phyloP scores from a whole-genome alignment of 1,140 invertebrate genomes.

The Neuroterus valhalla region DNA sequence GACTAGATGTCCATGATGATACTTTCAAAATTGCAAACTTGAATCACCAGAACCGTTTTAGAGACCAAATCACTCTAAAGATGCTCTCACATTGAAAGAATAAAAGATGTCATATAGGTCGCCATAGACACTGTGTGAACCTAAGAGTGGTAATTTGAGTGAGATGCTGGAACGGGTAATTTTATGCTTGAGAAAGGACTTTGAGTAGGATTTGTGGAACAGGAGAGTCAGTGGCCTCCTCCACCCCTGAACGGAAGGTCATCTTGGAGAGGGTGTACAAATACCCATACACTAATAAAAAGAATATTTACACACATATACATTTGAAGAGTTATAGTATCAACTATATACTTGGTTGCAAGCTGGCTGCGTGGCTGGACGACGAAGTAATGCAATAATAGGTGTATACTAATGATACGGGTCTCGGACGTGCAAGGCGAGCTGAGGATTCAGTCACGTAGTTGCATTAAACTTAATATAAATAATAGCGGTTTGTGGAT shows the following conservation, averaged over 20 bases:
- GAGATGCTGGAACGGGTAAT: conserved; percentile 18
- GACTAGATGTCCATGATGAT: too few species aligned
- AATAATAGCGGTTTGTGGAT: conserved; percentile 76
- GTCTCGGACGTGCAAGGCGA: conserved; percentile 47
- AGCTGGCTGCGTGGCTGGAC: conserved; percentile 34
- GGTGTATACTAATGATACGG: conserved; percentile 76
- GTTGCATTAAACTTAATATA: conserved; percentile 77
- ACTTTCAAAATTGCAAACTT: too few species aligned
- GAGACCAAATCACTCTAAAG: too few species aligned
- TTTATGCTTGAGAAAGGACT: conserved; percentile 1
- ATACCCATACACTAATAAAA: background rate
- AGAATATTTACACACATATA: background rate
- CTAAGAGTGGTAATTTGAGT: conserved; percentile 21
- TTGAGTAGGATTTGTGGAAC: background rate
- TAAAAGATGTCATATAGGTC: background rate
- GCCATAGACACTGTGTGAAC: background rate
- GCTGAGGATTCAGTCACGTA: conserved; percentile 74
- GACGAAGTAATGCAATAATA: conserved; percentile 72
- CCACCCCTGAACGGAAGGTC: conserved; percentile 17
- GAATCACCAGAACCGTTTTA: too few species aligned
- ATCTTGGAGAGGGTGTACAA: conserved; percentile 24
- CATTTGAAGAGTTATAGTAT: conserved; percentile 37
- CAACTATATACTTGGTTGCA: conserved; percentile 30
- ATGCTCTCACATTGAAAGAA: background rate
- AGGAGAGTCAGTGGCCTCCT: background rate